Percentiles rank a stretch among this genome's conserved stretches.
phyloP scores from a whole-genome alignment of 2,888 invertebrate species.

The Sepioteuthis lessoniana region DNA sequence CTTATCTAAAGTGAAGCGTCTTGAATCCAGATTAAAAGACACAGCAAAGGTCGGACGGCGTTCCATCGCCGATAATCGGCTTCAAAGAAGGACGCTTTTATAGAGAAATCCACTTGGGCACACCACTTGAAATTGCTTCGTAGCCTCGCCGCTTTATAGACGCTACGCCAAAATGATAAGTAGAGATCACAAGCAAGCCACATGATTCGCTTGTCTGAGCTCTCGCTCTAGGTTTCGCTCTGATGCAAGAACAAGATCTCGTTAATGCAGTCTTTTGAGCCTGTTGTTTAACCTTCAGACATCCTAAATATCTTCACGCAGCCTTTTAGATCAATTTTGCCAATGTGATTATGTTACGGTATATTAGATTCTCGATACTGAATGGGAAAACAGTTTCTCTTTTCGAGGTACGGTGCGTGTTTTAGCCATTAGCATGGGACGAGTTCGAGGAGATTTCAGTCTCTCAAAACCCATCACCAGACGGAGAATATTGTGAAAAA shows the following conservation, averaged over 20 bases:
- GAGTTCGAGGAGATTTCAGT: neutral
- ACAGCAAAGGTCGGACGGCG: neutral
- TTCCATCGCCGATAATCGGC: neutral
- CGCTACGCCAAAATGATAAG: neutral
- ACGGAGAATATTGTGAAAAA: neutral
- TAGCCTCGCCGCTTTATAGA: neutral
- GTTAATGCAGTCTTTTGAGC: neutral
- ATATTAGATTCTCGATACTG: neutral
- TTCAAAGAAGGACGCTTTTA: neutral
- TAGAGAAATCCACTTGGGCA: neutral
- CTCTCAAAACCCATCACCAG: neutral
- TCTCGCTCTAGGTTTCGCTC: neutral
- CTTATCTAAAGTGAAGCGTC: neutral
- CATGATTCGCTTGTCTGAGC: neutral
- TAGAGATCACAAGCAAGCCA: slow-evolving; percentile 11
- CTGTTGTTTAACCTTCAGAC: neutral
- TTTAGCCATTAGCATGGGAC: neutral
- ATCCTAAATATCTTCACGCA: neutral
- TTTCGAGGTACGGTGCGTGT: neutral
- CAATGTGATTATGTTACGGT: neutral
- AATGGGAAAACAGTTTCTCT: neutral
- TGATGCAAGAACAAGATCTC: neutral
- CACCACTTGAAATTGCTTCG: neutral
- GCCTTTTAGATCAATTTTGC: neutral
- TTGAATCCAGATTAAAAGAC: neutral